Base-by-base conservation (phyloP, 2,113 vertebrate genomes). In the Gymnogyps californianus region DNA sequence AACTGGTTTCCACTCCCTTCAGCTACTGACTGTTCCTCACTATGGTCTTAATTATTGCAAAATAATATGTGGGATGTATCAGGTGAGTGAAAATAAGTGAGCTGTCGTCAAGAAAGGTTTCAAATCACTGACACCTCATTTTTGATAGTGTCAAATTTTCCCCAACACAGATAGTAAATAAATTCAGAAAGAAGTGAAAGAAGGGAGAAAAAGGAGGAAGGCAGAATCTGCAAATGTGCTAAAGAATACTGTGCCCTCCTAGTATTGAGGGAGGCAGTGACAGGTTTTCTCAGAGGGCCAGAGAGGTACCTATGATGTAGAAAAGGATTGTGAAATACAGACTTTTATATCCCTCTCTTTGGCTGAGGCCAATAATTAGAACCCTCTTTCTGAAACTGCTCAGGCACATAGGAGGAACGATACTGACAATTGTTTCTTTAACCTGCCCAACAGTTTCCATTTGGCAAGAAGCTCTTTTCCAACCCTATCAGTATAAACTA, bases 231-330 rank as follows among this genome's bases (percentile, higher is more conserved):
- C 4, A 10, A 72, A 55, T 5, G 29, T 79, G 70, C 29, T 75
- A 5, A 25, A 75, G 65, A 58, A 62, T 29, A 5, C n/a, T 34
- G 26, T 49, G 67, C 58, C 47, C 28, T n/a, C 28, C 49, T 34
- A 16, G 0, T 17, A 12, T 0, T 38, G 36, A 65, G 17, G 31
- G 54, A 72, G 34, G 34, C n/a, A 20, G 14, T 17, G 40, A 42
- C 36, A 32, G 10, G 25, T 83, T 81, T 65, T 44, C 40, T 71
- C 46, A 55, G 38, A 51, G 19, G 58, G 49, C 20, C 80, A 75
- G 57, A 75, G 44, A n/a, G 11, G 29, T 25, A 36, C 22, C 29
- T 24, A 0, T 54, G 38, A 11, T 44, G 25, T 44, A 72, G 28
- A n/a, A 11, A 11, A 70, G 54, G 42, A 42, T 7, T 78, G 44